Conservation (phyloP, 1,140 invertebrate genomes). For the Sitodiplosis mosellana region DNA sequence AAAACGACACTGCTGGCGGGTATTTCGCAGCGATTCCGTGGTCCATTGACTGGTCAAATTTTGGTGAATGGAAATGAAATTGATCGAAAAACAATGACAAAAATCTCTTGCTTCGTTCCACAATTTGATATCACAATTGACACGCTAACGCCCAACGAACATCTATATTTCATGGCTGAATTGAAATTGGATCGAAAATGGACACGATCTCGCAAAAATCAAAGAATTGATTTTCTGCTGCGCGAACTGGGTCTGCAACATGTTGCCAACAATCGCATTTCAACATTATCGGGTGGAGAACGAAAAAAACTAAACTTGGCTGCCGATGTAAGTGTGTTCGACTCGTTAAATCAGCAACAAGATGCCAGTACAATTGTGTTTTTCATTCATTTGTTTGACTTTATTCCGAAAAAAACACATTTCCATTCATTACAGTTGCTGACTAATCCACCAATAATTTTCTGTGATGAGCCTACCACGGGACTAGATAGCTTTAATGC, state of each 20-base stretch:
- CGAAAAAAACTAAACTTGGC: constrained; percentile 70
- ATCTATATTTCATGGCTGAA: constrained; percentile 53
- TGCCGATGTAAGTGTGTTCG: constrained; percentile 59
- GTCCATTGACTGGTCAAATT: constrained; percentile 37
- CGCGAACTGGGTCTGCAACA: constrained; percentile 44
- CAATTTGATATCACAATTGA: constrained; percentile 50
- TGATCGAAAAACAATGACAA: constrained; percentile 37
- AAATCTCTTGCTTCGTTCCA: constrained; percentile 52
- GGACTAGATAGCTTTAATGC: constrained; percentile 70
- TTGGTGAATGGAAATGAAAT: constrained; percentile 44
- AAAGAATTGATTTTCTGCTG: constrained; percentile 27
- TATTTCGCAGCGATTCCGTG: constrained; percentile 42
- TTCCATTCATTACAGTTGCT: constrained; percentile 36
- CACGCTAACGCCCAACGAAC: constrained; percentile 46
- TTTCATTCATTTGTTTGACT: no score
- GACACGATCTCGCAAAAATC: constrained; percentile 21
- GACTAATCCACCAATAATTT: constrained; percentile 55
- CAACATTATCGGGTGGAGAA: constrained; percentile 64
- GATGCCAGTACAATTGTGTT: no score
- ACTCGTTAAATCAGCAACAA: no score
- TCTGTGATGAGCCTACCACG: constrained; percentile 69
- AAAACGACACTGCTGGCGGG: constrained; percentile 51
- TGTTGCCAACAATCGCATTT: constrained; percentile 45
- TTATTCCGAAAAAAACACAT: no score
- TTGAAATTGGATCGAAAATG: constrained; percentile 33